These are phyloP conservation scores for Euphydryas editha DNA, from an alignment of 2,888 invertebrate genomes.

Conservation along the genomic window DNA sequence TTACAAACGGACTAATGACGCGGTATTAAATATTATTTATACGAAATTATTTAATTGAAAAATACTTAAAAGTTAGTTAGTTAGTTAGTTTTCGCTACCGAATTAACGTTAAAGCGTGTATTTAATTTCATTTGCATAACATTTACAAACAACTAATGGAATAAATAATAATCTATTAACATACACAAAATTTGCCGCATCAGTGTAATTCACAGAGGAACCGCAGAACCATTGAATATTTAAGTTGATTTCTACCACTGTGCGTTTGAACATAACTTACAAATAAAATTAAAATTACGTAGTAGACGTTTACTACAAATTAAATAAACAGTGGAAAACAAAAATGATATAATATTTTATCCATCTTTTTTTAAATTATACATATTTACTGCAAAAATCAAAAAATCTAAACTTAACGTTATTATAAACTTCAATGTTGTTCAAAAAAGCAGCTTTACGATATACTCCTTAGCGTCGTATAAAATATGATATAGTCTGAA, in stretches of 20 bases:
- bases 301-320: conserved; percentile 6
- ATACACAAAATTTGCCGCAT: conserved; percentile 18
- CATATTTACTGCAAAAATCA: too few species aligned
- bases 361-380: too few species aligned
- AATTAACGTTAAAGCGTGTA: background rate
- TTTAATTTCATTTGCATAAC: background rate
- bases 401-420: too few species aligned
- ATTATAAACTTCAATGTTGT: too few species aligned
- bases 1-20: too few species aligned
- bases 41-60: too few species aligned
- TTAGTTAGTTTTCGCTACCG: background rate
- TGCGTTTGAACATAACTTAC: conserved; percentile 32
- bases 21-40: too few species aligned
- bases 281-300: conserved; percentile 32
- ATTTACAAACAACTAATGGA: conserved; percentile 12
- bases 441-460: too few species aligned
- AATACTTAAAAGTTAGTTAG: background rate
- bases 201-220: conserved; percentile 28
- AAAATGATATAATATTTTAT: too few species aligned
- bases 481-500: too few species aligned
- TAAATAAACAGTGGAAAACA: too few species aligned
- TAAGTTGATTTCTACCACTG: conserved; percentile 32
- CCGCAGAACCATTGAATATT: conserved; percentile 34
- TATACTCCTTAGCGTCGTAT: too few species aligned
- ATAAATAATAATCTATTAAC: conserved; percentile 24